These are phyloP conservation scores for Oncopodura yosiiana DNA, from an alignment of 1,140 invertebrate species.

Conservation along the genomic window DNA sequence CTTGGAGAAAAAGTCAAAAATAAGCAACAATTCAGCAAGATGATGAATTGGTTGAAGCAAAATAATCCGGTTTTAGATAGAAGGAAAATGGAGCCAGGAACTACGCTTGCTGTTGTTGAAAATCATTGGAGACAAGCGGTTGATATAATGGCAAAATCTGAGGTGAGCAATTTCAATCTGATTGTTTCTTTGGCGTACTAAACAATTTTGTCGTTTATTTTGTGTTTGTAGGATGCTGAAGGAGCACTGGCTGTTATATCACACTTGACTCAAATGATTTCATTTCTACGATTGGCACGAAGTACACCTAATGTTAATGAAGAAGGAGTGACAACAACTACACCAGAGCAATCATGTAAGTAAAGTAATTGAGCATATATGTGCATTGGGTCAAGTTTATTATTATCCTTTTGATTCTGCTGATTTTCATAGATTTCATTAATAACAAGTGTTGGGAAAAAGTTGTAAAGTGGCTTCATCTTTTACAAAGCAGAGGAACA, in stretches of 20 bases:
- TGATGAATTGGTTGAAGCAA: slow-evolving; percentile 18
- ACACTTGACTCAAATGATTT: slow-evolving; percentile 32
- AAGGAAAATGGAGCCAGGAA: slow-evolving; percentile 28
- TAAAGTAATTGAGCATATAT: slow-evolving; percentile 31
- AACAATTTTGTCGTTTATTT: background rate
- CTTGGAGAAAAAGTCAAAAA: background rate
- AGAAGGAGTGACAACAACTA: too few species aligned
- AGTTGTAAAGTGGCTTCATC: slow-evolving; percentile 30
- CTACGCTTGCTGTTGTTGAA: slow-evolving; percentile 22
- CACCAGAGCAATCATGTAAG: slow-evolving; percentile 11
- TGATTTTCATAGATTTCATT: too few species aligned
- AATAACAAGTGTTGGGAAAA: slow-evolving; percentile 27
- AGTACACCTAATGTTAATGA: slow-evolving; percentile 13
- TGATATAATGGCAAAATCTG: slow-evolving; percentile 16
- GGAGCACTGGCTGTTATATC: slow-evolving; percentile 26
- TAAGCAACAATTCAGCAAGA: background rate
- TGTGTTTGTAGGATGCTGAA: slow-evolving; percentile 20
- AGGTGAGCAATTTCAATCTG: slow-evolving; percentile 9
- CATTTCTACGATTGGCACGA: slow-evolving; percentile 17
- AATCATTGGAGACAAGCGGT: slow-evolving; percentile 32
- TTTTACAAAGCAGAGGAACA: slow-evolving; percentile 18
- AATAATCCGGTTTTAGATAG: background rate
- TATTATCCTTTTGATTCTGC: too few species aligned
- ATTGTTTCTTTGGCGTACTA: background rate
- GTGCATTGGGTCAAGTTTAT: too few species aligned